Base-by-base conservation (phyloP, 2,888 invertebrate genomes). In the Dryomyza anilis region DNA sequence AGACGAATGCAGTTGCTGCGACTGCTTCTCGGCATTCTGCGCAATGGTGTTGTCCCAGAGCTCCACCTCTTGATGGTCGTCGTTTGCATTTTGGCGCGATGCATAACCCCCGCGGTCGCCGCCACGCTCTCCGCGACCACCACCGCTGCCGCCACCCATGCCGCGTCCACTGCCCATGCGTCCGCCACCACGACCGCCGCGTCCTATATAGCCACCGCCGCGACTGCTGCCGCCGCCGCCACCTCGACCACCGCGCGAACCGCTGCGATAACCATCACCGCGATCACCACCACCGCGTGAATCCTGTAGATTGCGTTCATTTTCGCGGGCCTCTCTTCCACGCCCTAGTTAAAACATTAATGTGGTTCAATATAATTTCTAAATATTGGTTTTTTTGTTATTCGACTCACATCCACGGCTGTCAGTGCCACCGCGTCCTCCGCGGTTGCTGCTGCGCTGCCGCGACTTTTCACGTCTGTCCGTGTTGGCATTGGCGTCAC, bases 311-410 rank as follows among this genome's bases (percentile, higher is more conserved):
- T 87, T 87, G 73, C 86, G 85, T 71, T 88, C 88, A 73, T 89
- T 88, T 76, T 89, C 88, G 74, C 89, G 88, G 69, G 87, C 86
- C 80, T 88, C 88, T 78, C 87, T 85, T 64, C 87, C 86, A 58
- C 87, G 85, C 86, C 88, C 83, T 83, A 56, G 0, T 57, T 10
- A n/a, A n/a, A n/a, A n/a, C n/a, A n/a, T n/a, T n/a, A n/a, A n/a
- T n/a, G n/a, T n/a, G n/a, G n/a, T n/a, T n/a, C n/a, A n/a, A n/a
- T n/a, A n/a, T n/a, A n/a, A n/a, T n/a, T n/a, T n/a, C n/a, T n/a
- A n/a, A n/a, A n/a, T n/a, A n/a, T n/a, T 23, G 48, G 19, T 19
- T 25, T n/a, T 16, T 21, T 19, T 29, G 25, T 58, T 52, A 4
- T 27, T 29, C 7, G 56, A 70, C 77, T 75, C 78, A 83, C 86